Percentiles rank a stretch among this genome's conserved stretches.
These are phyloP conservation scores for Antechinus flavipes DNA, from an alignment of 2,113 vertebrate genomes.

Conservation along the genomic window DNA sequence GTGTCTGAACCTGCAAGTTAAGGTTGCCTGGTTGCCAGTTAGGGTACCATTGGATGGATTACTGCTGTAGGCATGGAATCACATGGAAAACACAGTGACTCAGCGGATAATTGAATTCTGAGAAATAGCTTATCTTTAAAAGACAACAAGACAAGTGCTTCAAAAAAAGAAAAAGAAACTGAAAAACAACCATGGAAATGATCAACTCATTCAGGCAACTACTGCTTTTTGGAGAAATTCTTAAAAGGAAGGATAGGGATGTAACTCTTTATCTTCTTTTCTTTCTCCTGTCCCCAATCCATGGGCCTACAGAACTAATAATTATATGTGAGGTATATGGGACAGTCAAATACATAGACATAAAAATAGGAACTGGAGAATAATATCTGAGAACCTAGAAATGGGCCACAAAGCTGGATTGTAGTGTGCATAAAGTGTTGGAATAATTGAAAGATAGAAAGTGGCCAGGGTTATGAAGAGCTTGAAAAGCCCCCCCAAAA, in stretches of 20 bases:
- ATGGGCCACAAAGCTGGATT: background rate
- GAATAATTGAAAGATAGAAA: background rate
- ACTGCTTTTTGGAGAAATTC: background rate
- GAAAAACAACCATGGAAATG: background rate
- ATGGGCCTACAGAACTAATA: background rate
- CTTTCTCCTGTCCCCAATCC: background rate
- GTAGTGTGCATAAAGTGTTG: rapidly evolving
- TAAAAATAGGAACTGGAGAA: background rate
- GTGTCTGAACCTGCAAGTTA: background rate
- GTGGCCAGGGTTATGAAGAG: background rate
- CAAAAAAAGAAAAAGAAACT: constrained; percentile 17
- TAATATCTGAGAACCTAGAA: background rate
- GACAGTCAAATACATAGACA: background rate
- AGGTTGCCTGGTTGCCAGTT: background rate
- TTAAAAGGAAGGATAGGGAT: background rate
- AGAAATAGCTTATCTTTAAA: constrained; percentile 2
- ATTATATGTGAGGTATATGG: background rate
- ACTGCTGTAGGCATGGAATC: background rate
- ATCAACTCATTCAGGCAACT: background rate
- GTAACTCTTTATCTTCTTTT: background rate
- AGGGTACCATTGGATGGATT: background rate
- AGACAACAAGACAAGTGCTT: background rate
- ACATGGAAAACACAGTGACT: background rate
- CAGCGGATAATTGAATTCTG: background rate
- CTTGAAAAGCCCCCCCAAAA: background rate